Percentiles rank a stretch among this genome's conserved stretches.
Conservation (phyloP, 2,888 invertebrate genomes). For the Drosophila putrida region DNA sequence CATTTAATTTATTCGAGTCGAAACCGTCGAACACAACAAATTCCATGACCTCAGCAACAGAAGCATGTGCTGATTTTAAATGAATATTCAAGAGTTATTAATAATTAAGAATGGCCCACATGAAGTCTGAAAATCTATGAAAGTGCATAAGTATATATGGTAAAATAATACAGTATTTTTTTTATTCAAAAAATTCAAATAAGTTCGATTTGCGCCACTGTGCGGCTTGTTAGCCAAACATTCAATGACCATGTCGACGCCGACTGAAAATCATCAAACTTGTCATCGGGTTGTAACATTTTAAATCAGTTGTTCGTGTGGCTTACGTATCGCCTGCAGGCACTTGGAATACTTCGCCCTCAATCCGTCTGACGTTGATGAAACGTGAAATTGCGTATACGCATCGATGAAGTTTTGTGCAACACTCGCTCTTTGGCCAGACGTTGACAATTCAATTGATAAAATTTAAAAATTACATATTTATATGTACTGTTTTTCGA, state of each 20-base stretch:
- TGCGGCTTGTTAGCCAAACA: slow-evolving; percentile 9
- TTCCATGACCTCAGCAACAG: slow-evolving; percentile 6
- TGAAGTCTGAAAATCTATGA: slow-evolving; percentile 13
- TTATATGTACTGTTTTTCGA: background rate
- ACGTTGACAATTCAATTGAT: slow-evolving; percentile 39
- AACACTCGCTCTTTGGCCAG: slow-evolving; percentile 21
- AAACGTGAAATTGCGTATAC: slow-evolving; percentile 63
- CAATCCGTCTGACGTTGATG: slow-evolving; percentile 54
- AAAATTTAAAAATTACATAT: background rate
- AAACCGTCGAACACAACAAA: slow-evolving; percentile 13
- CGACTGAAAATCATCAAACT: slow-evolving; percentile 29
- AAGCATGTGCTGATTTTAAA: slow-evolving; percentile 56
- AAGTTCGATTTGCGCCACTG: slow-evolving; percentile 14
- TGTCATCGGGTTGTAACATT: slow-evolving; percentile 16
- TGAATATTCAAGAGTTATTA: slow-evolving; percentile 71
- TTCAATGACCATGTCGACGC: slow-evolving; percentile 17
- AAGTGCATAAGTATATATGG: background rate
- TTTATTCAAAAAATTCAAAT: background rate
- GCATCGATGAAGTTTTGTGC: slow-evolving; percentile 23
- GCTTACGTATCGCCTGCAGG: slow-evolving; percentile 33
- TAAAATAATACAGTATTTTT: background rate
- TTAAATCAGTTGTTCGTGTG: slow-evolving; percentile 10
- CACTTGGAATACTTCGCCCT: slow-evolving; percentile 15
- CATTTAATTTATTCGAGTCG: slow-evolving; percentile 73
- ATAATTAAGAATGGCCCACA: slow-evolving; percentile 33